Base-by-base conservation (phyloP, 2,888 invertebrate species). In the Parnassius mnemosyne region DNA sequence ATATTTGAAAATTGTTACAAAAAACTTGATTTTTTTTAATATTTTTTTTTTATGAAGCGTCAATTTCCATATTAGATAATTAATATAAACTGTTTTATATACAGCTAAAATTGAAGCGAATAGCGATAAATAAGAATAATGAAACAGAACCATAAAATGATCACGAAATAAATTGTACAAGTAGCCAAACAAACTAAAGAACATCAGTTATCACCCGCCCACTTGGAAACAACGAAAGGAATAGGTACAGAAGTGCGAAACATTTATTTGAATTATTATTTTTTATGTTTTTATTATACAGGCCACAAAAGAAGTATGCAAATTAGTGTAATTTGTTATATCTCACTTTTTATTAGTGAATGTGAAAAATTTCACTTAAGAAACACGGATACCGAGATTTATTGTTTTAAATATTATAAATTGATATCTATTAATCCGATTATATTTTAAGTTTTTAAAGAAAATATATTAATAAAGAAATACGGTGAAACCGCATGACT, bases 361-460 rank as follows among this genome's bases (percentile, higher is more conserved):
- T 65, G 65, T 62, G 64, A 66, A 65, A 64, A 61, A 62, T 66
- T 68, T 66, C 66, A 66, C 65, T 66, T 63, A 61, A 58, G 56
- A 57, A 60, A 63, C 63, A 63, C 63, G 63, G 63, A 59, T 60
- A 63, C 52, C 5, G 9, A 20, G 55, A 60, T 63, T 60, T 63
- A 59, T 59, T 56, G 44, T 56, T 56, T 44, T 51, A 46, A 58
- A 55, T 59, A 59, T 63, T 53, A 60, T 46, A 63, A 59, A 63
- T 53, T 53, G 57, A 49, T 62, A 57, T 49, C 49, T 53, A 42
- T 62, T 49, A 52, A 59, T 59, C 63, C 58, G 63, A 58, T 63
- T 63, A 25, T 63, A 54, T 51, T n/a, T 51, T 12, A 43, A 44
- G 44, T 50, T 50, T 20, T 44, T 12, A 57, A 47, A 53, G 42